Evolutionary conservation across 2,113 vertebrate genomes (phyloP).

Genomic region (Aspiorhynchus laticeps): DNA sequence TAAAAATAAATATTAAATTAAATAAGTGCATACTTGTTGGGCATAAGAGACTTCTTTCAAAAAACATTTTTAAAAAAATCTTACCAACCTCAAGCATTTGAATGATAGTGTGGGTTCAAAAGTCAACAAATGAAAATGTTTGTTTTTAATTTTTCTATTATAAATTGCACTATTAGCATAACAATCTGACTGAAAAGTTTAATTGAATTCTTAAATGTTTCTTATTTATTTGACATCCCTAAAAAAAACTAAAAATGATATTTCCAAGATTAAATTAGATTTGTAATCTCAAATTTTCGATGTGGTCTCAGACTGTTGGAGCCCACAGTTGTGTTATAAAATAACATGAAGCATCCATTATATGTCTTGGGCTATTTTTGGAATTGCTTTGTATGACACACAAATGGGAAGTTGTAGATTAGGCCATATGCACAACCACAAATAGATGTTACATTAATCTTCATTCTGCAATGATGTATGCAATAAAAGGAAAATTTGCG

Average conservation of each 20-base stretch:
- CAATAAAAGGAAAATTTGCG: neutral
- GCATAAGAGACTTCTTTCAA: neutral
- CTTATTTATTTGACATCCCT: neutral
- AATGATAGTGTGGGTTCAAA: neutral
- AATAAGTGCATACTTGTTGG: too few species aligned
- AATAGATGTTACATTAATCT: neutral
- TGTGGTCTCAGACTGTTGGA: neutral
- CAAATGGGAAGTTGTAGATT: neutral
- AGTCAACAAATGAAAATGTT: neutral
- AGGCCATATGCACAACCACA: neutral
- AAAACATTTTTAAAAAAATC: too few species aligned
- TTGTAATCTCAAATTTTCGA: neutral
- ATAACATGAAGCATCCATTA: neutral
- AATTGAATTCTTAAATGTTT: neutral
- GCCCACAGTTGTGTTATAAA: neutral
- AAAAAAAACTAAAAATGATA: too few species aligned
- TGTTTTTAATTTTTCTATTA: neutral
- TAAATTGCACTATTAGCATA: neutral
- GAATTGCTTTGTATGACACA: neutral
- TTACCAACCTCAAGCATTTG: too few species aligned
- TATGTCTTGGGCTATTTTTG: conserved; percentile 2
- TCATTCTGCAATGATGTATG: neutral
- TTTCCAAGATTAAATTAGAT: neutral
- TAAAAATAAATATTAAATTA: too few species aligned
- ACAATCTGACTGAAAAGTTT: neutral